Conservation (phyloP, 2,797 vertebrate genomes). For the Sebastes hopkinsi region DNA sequence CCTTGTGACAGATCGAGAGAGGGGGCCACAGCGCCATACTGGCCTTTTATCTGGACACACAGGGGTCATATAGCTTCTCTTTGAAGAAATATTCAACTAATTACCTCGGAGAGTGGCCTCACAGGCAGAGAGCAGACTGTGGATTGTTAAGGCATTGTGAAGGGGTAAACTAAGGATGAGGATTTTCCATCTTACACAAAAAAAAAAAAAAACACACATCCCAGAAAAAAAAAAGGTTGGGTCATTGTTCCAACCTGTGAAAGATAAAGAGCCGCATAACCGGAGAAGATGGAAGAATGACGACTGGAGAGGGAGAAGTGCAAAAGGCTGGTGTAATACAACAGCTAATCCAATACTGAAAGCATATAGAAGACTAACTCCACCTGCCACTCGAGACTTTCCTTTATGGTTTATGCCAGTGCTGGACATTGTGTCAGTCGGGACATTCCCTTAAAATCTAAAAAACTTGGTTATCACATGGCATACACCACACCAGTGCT, state of each 20-base stretch:
- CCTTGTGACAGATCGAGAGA: conserved; percentile 65
- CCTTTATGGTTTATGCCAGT: background rate
- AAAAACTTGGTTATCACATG: background rate
- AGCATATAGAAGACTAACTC: conserved; percentile 11
- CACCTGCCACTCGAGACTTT: conserved; percentile 22
- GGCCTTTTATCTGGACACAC: conserved; percentile 84
- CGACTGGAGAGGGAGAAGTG: conserved; percentile 19
- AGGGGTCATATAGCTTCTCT: conserved; percentile 84
- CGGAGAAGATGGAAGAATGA: conserved; percentile 63
- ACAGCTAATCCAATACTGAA: conserved; percentile 28
- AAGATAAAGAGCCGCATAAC: conserved; percentile 61
- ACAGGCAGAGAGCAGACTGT: conserved; percentile 79
- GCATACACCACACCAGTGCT: background rate
- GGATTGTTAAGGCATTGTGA: conserved; percentile 78
- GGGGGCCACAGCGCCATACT: conserved; percentile 74
- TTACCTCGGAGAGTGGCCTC: conserved; percentile 84
- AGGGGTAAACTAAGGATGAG: conserved; percentile 77
- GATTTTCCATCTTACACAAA: conserved; percentile 74
- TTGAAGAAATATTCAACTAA: conserved; percentile 90
- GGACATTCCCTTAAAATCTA: background rate
- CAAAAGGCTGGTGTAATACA: conserved; percentile 26
- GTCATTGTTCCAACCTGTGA: conserved; percentile 68
- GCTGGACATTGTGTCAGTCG: background rate
- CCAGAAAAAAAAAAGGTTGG: conserved; percentile 23
- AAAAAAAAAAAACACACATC: conserved; percentile 35